Base-by-base conservation (phyloP, 2,113 vertebrate species). In the Oplegnathus fasciatus region DNA sequence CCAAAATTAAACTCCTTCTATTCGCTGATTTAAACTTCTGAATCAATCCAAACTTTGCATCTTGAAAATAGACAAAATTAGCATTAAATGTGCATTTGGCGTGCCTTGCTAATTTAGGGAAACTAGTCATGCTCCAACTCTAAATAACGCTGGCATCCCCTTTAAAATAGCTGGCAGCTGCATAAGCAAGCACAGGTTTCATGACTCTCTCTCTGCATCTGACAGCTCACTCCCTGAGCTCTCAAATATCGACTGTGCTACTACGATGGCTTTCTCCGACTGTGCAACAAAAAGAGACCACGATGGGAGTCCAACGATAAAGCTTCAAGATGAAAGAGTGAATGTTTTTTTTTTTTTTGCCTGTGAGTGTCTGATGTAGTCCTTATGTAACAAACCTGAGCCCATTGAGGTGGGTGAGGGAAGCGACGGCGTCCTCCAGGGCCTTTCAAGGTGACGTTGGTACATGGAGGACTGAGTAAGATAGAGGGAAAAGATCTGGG, bases 401-500 rank as follows among this genome's bases (percentile, higher is more conserved):
- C 70, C 61, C n/a, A n/a, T 32, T 40, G 60, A 82, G 73, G 82
- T 37, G 71, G 30, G 32, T 46, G 76, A 69, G 24, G n/a, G 76
- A 62, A 57, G 54, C 87, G 79, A 71, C 37, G 2, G 24, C 50
- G 76, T 83, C 85, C 90, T 78, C 81, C 34, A 48, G 76, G 88
- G 79, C 64, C 44, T 80, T 69, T 92, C 77, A 91, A 90, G 92
- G 91, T 90, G 83, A 89, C 86, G 46, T 72, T 8, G 0, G 57
- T 76, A 65, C 46, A 4, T 6, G 40, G 73, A 67, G 52, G 69
- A 28, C 58, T 32, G 57, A 52, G 9, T 18, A 52, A 58, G 64
- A 67, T 57, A 32, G 78, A 65, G 24, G 57, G 60, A 28, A 22
- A 64, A 32, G 32, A 85, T 74, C 24, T 58, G 74, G 62, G 75